Percentiles rank a stretch among this genome's conserved stretches.
Evolutionary conservation across 2,113 vertebrate genomes (phyloP).

Genomic region (Nannobrachium achirus): DNA sequence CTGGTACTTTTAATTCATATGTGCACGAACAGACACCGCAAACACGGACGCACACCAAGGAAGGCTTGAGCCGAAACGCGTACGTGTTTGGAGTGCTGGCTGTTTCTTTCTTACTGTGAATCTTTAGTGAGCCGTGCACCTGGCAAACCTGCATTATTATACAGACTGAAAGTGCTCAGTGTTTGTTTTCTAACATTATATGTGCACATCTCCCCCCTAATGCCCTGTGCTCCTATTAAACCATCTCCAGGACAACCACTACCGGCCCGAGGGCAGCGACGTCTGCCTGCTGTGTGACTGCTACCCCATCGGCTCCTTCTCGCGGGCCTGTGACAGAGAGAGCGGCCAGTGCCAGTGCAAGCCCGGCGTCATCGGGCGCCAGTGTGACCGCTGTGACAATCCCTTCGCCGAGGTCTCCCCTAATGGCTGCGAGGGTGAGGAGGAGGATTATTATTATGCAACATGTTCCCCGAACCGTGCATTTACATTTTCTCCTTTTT

Average conservation of each 20-base stretch:
- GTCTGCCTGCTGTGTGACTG: conserved; percentile 91
- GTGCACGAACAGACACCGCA: too few relatives aligned
- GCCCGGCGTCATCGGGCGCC: conserved; percentile 91
- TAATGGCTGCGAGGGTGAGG: conserved; percentile 91
- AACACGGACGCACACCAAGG: too few relatives aligned
- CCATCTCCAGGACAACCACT: conserved; percentile 91
- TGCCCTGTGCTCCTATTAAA: background rate
- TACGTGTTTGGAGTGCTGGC: too few relatives aligned
- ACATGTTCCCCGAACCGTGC: background rate
- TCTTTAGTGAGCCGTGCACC: too few relatives aligned
- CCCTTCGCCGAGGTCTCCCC: conserved; percentile 95
- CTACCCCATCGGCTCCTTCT: conserved; percentile 91
- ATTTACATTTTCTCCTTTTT: background rate
- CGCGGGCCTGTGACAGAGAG: conserved; percentile 85
- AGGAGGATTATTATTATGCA: too few relatives aligned
- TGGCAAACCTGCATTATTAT: too few relatives aligned
- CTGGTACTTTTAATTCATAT: too few relatives aligned
- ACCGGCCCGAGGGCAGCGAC: conserved; percentile 77
- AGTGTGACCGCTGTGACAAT: conserved; percentile 95
- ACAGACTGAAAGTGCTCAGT: too few relatives aligned
- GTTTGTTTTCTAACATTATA: too few relatives aligned
- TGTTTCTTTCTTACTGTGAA: too few relatives aligned
- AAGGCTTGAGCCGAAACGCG: too few relatives aligned
- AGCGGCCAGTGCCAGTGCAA: conserved; percentile 94
- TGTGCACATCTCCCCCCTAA: too few relatives aligned